phyloP scores from a whole-genome alignment of 1,140 invertebrate genomes.

The Megalonaias nervosa region DNA sequence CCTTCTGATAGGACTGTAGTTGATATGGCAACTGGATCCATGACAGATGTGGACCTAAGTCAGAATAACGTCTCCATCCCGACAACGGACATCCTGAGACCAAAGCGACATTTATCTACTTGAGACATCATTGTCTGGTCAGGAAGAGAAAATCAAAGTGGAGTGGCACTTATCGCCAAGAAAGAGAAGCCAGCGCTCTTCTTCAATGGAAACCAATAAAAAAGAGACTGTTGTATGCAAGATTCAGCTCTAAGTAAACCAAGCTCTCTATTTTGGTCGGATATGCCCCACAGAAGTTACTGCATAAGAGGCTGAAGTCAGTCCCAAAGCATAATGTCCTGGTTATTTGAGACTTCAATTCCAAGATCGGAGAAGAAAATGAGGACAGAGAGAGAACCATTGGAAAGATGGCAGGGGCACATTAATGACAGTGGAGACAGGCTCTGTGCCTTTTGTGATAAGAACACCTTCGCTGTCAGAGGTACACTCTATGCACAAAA shows the following conservation, averaged over 20 bases:
- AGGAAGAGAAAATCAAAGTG: constrained; percentile 3
- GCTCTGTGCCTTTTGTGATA: constrained; percentile 23
- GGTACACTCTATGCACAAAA: constrained; percentile 39
- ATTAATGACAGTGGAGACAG: constrained; percentile 30
- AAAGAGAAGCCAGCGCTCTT: background rate
- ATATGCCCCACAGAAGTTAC: constrained; percentile 18
- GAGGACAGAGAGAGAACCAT: constrained; percentile 41
- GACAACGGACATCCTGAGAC: constrained; percentile 9
- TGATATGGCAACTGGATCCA: constrained; percentile 11
- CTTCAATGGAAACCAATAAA: no score
- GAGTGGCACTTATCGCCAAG: constrained; percentile 17
- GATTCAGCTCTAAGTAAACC: background rate
- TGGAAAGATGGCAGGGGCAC: constrained; percentile 27
- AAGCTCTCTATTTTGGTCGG: constrained; percentile 7
- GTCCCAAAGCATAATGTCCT: constrained; percentile 24
- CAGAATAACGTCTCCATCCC: background rate
- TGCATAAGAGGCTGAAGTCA: constrained; percentile 29
- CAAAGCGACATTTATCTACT: constrained; percentile 7
- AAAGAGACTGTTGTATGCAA: background rate
- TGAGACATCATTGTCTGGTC: constrained; percentile 9
- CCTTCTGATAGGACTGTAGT: no score
- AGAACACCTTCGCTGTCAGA: constrained; percentile 37
- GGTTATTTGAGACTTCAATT: background rate
- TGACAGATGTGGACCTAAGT: background rate
- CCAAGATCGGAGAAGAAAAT: background rate